Evolutionary conservation across 2,113 vertebrate genomes (phyloP).

Genomic region (Emydocephalus ijimae): DNA sequence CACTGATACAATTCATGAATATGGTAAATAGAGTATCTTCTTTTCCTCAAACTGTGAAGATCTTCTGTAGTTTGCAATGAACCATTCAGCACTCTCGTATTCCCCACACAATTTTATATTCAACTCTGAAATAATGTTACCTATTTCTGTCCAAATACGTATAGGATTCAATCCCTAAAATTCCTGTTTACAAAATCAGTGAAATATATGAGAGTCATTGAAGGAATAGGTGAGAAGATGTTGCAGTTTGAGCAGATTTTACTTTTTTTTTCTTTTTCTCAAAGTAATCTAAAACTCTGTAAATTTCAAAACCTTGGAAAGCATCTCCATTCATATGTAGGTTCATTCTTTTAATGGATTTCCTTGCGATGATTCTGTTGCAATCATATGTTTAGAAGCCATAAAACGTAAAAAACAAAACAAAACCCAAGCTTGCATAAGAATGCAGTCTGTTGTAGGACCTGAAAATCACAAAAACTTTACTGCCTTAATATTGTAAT

Average conservation of each 20-base stretch:
- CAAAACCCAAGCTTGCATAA: background rate
- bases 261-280: background rate
- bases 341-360: background rate
- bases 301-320: background rate
- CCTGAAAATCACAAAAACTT: background rate
- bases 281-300: background rate
- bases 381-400: background rate
- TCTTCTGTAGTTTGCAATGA: background rate
- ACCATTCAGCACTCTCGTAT: background rate
- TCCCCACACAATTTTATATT: background rate
- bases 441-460: background rate
- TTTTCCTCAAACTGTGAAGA: background rate
- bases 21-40: background rate
- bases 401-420: too few species aligned
- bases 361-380: background rate
- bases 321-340: background rate
- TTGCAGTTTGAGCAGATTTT: background rate
- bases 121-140: background rate
- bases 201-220: background rate
- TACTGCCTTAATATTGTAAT: background rate
- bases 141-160: background rate
- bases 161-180: background rate
- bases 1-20: background rate
- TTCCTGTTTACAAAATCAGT: background rate
- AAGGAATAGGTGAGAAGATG: background rate